Base-by-base conservation (phyloP, 2,888 invertebrate species). In the Ethmia dodecea region DNA sequence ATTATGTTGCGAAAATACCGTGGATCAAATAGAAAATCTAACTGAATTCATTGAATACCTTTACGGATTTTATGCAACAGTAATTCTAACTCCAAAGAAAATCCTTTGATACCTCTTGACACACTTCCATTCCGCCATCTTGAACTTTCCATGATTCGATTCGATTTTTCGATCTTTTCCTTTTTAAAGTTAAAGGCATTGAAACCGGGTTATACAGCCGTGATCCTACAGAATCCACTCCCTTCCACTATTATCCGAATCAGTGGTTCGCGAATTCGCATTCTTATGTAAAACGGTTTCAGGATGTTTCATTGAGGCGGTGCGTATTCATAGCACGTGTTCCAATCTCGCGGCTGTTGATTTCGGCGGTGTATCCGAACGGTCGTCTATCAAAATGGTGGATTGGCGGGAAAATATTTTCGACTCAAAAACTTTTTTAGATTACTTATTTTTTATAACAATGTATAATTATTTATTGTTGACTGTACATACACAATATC, bases 251-350 rank as follows among this genome's bases (percentile, higher is more conserved):
- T 83, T 78, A 81, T 72, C 58, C 80, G 67, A 71, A 43, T 55
- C 83, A 79, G 47, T 81, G 83, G 60, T 39, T 70, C 70, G 77
- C 47, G 64, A 76, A 71, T 67, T 69, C 61, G 60, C 63, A 73
- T 80, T 76, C 75, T 75, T 77, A 79, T 74, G 76, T 74, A 77
- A 78, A 81, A 67, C 59, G 67, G 45, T 66, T 68, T 67, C 38
- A 37, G 60, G 49, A 51, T 49, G 36, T 48, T 52, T 54, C 58
- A 48, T 55, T 49, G 49, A 52, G 49, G 35, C 43, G 18, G 14
- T 37, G 32, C 31, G 33, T 74, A 83, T 80, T 80, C 81, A 13
- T 38, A 56, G 67, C 81, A 81, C 83, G 81, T 63, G 58, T 61
- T 59, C 60, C 71, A 77, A 77, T 77, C 75, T 68, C 70, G 66